Evolutionary conservation across 1,140 invertebrate species (phyloP).

Genomic region (Trichonephila clavata): DNA sequence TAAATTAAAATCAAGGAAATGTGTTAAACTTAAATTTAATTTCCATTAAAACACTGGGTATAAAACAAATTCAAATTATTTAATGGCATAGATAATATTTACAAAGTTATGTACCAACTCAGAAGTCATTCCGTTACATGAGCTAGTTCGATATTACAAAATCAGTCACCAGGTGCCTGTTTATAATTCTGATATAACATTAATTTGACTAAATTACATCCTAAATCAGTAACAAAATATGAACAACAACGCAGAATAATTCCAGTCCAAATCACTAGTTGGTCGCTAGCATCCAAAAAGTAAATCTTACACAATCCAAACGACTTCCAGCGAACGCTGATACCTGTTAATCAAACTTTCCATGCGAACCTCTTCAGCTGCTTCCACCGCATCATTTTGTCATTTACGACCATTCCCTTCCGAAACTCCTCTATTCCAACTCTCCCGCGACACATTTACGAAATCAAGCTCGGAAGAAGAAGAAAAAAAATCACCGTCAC

Average conservation of each 20-base stretch:
- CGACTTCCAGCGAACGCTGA: not conserved
- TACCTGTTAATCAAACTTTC: constrained; percentile 13
- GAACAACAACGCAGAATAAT: not conserved
- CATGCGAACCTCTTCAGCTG: constrained; percentile 6
- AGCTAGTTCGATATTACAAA: too few relatives aligned
- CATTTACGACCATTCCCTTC: not conserved
- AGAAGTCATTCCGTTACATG: too few relatives aligned
- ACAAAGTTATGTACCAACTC: too few relatives aligned
- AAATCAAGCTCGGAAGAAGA: not conserved
- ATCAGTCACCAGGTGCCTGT: too few relatives aligned
- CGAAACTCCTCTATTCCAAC: not conserved
- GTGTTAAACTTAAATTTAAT: too few relatives aligned
- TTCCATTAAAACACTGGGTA: too few relatives aligned
- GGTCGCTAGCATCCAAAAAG: not conserved
- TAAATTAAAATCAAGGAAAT: too few relatives aligned
- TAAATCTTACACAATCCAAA: not conserved
- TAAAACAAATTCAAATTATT: too few relatives aligned
- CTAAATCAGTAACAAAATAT: too few relatives aligned
- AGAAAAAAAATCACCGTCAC: not conserved
- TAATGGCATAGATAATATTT: too few relatives aligned
- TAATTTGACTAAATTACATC: too few relatives aligned
- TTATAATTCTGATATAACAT: too few relatives aligned
- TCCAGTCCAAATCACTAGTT: not conserved
- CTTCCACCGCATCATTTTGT: constrained; percentile 8
- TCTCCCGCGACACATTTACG: constrained; percentile 15